Evolutionary conservation across 2,113 vertebrate genomes (phyloP), one percentile per base, ranked within the genome.

Genomic region (Indicator maculatus): DNA sequence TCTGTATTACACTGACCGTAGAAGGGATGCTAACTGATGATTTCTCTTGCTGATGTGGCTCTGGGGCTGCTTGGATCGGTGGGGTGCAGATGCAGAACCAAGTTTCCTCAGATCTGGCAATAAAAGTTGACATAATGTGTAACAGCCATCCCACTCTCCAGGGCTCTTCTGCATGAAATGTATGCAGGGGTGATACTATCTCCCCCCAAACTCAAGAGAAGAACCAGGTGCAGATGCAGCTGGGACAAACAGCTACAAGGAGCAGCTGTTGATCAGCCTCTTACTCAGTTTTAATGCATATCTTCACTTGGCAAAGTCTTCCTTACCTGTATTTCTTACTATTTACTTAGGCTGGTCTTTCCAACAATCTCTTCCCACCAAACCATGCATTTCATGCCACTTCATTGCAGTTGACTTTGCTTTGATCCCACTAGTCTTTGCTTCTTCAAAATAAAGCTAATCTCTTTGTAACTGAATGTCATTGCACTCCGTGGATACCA

Each of bases 311-410:
- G 21, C 73, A 75, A 71, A 61, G 38, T 56, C 26, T 27, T 75
- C 4, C 67, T 75, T 89, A 44, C 26, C 31, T 65, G 7, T n/a
- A 82, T 93, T 60, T 77, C 65, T 53, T 38, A 27, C 50, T 89
- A 39, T 61, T 84, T 69, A 18, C 33, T 45, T 30, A 16, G 39
- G 5, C 1, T 83, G 75, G 27, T 16, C 56, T 87, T 93, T 89
- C 81, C 93, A 55, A 91, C 85, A 91, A 89, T 36, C 4, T 88
- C 16, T 36, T 89, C 55, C 60, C 67, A 63, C 27, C 24, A 76
- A 95, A 89, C 75, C 67, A 24, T 61, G 38, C 13, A 45, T 66
- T 89, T 94, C 55, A 79, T 77, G 72, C 45, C 60, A 63, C 12
- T 87, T 87, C 55, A 36, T 33, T 82, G 66, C 6, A 45, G 36